A percentile compares a stretch with the other conserved stretches of the same genome.
phyloP scores from a whole-genome alignment of 2,113 vertebrate genomes.

The Choloepus hoffmanni region DNA sequence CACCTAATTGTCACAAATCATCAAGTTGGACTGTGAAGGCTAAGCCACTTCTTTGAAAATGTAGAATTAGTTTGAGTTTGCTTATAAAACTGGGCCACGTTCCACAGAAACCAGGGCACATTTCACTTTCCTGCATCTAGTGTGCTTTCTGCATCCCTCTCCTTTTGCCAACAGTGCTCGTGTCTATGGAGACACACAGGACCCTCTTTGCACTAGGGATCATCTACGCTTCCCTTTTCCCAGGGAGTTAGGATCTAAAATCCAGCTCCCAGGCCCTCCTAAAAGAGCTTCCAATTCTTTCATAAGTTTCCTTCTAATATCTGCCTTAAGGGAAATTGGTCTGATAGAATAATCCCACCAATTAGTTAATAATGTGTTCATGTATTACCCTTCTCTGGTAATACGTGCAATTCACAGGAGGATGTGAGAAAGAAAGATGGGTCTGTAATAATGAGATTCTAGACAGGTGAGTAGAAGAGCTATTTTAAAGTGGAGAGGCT shows the following conservation, averaged over 20 bases:
- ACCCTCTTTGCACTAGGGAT: neutral
- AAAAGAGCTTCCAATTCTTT: neutral
- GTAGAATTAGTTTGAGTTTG: neutral
- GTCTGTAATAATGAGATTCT: neutral
- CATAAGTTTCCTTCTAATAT: neutral
- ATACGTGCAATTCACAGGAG: too few species aligned
- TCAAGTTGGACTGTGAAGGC: neutral
- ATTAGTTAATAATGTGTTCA: accelerated
- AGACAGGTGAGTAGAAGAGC: neutral
- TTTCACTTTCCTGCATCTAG: neutral
- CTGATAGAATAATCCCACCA: accelerated
- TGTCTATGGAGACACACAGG: accelerated
- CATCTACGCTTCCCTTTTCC: neutral
- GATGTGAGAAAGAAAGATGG: neutral
- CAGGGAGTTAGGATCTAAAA: accelerated
- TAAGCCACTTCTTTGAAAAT: neutral
- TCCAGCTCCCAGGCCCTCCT: neutral
- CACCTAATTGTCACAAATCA: neutral
- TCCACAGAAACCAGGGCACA: neutral
- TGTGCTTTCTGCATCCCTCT: neutral
- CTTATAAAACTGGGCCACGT: neutral
- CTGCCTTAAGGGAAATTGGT: too few species aligned
- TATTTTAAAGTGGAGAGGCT: too few species aligned
- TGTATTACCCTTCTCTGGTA: neutral
- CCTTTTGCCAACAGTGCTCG: too few species aligned